These are phyloP conservation scores for Gallinago paraguaiae DNA, from an alignment of 2,113 vertebrate genomes.

Conservation along the genomic window DNA sequence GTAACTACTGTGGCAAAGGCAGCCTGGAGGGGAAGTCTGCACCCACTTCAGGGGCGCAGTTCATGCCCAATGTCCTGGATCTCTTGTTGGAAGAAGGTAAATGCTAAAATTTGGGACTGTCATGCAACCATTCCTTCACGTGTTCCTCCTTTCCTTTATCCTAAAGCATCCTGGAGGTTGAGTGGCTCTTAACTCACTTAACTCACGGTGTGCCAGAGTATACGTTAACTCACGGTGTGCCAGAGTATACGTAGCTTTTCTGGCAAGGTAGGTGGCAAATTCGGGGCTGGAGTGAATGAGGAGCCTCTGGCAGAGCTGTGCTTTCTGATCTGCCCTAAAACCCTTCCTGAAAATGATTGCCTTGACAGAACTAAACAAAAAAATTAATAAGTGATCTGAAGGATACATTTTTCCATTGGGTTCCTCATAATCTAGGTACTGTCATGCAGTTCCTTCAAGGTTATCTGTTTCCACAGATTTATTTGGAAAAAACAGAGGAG, in stretches of 20 bases:
- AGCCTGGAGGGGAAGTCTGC: not conserved
- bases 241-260: not conserved
- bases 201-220: not conserved
- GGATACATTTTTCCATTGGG: not conserved
- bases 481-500: not conserved
- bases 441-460: not conserved
- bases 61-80: not conserved
- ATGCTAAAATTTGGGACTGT: not conserved
- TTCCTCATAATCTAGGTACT: not conserved
- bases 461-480: not conserved
- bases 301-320: not conserved
- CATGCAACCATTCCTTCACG: not conserved
- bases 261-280: not conserved
- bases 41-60: not conserved
- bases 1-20: not conserved
- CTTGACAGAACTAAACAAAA: not conserved
- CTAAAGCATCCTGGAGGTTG: not conserved
- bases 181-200: not conserved
- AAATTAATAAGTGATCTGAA: not conserved
- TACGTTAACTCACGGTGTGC: not conserved
- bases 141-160: not conserved
- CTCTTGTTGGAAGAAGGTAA: not conserved
- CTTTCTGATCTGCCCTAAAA: not conserved
- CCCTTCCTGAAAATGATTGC: not conserved
- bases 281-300: not conserved